Base-by-base conservation (phyloP, 2,797 vertebrate species). In the Heterohyrax brucei region DNA sequence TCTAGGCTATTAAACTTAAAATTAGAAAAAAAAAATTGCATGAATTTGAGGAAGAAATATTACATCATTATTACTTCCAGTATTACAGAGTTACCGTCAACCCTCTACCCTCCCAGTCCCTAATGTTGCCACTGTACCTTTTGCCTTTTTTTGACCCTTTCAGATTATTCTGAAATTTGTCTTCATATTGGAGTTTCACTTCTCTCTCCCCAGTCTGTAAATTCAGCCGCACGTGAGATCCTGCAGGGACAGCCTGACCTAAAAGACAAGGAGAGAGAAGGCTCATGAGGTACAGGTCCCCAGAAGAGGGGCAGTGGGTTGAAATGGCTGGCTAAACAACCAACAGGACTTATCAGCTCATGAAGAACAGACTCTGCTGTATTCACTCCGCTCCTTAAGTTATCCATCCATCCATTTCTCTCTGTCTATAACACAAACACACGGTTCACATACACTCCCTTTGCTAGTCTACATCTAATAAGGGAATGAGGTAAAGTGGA, bases 141-240 rank as follows among this genome's bases (percentile, higher is more conserved):
- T 89, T 98, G 39, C 95, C 98, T 93, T 97, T 98, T 91, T 96
- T 98, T 66, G 93, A 95, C 28, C 95, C 97, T 97, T 96, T 98
- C 0, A 2, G 16, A 87, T 97, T 97, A 56, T 93, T 93, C 88
- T 22, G 89, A 48, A 98, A 98, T 61, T 98, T 98, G 90, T 97
- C 87, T 0, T 96, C 95, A 1, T 98, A 96, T 53, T 95, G 94
- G 68, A 99, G 98, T 92, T 98, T 99, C 95, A 99, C 99, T 98
- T 99, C 99, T 98, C 98, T 99, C 94, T 99, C 98, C 89, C 99
- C 99, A 0, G 99, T 99, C 98, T 99, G 99, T 91, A 99, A 98
- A 97, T 99, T 99, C 93, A 99, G 85, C 39, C 99, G 98, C 50
- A 99, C 98, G 5, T 99, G 99, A 89, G 99, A 99, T 56, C 99